These are phyloP conservation scores for Syngnathus acus DNA, from an alignment of 2,797 vertebrate species.

Conservation along the genomic window DNA sequence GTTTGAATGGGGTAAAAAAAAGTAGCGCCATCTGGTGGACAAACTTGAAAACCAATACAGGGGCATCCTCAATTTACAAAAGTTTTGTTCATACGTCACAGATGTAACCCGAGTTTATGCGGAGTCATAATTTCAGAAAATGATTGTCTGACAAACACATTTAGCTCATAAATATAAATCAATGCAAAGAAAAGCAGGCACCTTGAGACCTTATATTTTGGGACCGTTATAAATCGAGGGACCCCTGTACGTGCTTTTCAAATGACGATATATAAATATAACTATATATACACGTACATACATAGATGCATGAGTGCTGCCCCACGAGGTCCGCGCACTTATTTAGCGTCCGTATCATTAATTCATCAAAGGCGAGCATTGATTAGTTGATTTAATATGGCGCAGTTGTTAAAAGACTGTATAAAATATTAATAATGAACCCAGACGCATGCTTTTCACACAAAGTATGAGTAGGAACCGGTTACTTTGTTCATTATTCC, in stretches of 20 bases:
- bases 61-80: too few species aligned
- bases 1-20: background rate
- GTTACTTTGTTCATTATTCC: background rate
- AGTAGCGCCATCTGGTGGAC: background rate
- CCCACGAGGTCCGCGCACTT: background rate
- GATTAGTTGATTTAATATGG: conserved; percentile 4
- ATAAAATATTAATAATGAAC: background rate
- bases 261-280: background rate
- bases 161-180: too few species aligned
- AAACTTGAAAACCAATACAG: background rate
- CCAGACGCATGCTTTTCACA: background rate
- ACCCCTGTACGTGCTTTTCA: background rate
- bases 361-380: background rate
- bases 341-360: conserved; percentile 2
- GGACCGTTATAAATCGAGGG: background rate
- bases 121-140: background rate
- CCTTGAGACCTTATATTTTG: background rate
- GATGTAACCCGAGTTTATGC: background rate
- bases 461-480: background rate
- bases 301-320: background rate
- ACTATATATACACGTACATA: background rate
- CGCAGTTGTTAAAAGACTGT: background rate
- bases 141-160: too few species aligned
- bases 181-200: background rate
- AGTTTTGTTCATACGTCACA: too few species aligned